A percentile compares a stretch with the other conserved stretches of the same genome.
These are phyloP conservation scores for Lepeophtheirus salmonis DNA, from an alignment of 1,140 invertebrate species.

Conservation along the genomic window DNA sequence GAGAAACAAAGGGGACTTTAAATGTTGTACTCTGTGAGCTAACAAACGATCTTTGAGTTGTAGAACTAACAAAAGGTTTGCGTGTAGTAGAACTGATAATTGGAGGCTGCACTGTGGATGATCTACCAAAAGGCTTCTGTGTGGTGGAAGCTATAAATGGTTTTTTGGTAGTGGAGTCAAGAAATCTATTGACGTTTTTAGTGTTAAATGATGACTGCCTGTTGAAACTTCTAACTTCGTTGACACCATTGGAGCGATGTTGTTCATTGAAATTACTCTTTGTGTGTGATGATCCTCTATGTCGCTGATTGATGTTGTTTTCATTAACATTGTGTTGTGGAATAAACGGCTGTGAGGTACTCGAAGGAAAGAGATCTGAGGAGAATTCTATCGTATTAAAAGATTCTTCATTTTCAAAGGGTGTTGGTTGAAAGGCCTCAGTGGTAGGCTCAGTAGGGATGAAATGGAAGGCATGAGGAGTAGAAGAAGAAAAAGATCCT, in stretches of 20 bases:
- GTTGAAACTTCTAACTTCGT: too few species aligned
- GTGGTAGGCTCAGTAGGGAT: neutral
- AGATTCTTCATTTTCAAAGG: neutral
- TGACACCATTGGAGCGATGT: too few species aligned
- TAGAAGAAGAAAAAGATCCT: too few species aligned
- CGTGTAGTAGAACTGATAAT: too few species aligned
- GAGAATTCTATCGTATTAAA: neutral
- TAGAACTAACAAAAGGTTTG: too few species aligned
- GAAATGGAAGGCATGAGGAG: neutral
- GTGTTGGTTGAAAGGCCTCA: neutral
- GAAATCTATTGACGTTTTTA: neutral
- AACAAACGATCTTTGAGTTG: too few species aligned
- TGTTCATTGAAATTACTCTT: too few species aligned
- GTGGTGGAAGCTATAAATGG: neutral
- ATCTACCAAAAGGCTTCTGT: neutral
- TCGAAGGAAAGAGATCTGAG: neutral
- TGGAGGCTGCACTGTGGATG: too few species aligned
- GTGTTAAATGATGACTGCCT: too few species aligned
- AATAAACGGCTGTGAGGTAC: neutral
- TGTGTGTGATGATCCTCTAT: too few species aligned
- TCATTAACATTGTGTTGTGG: neutral
- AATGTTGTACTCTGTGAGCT: too few species aligned
- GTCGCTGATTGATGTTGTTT: neutral
- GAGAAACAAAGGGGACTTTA: too few species aligned
- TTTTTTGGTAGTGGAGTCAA: neutral